Base-by-base conservation (phyloP, 1,140 invertebrate genomes). In the Maconellicoccus hirsutus region DNA sequence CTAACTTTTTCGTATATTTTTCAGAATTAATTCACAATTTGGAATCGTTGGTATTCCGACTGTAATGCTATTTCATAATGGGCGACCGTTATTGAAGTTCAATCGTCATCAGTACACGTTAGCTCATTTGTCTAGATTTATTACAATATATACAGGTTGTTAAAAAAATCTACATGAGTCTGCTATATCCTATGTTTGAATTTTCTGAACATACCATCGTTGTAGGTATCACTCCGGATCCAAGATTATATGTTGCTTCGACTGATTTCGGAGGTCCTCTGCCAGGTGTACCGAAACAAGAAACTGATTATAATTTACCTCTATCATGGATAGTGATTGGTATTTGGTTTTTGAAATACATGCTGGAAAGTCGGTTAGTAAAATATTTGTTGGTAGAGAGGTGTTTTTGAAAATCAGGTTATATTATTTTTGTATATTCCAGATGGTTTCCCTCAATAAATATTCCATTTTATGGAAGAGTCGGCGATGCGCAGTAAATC, bases 41-140 rank as follows among this genome's bases (percentile, higher is more conserved):
- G 94, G 94, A 21, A 91, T 96, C 73, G 88, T 95, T n/a, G 92
- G 92, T 21, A 89, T 97, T 25, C 94, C 94, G 42, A 95, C 93
- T 38, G 78, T 98, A 12, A 86, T 97, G 80, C 82, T 98, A 70
- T 93, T 97, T 76, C 94, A 98, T 77, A 96, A 96, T 81, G 92
- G 92, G 0, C 86, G 91, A 77, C 86, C 92, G 25, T 85, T 92
- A 27, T 88, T 88, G 0, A 91, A 92, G 80, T 95, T 90, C 74
- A 95, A 96, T 81, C 87, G 88, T 21, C 89, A 91, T 12, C 85
- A 89, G 69, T 90, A 92, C 74, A 90, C 85, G 19, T 82, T 94
- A 26, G 86, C 90, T 70, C 86, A 85, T 70, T 92, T 96, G 77
- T 84, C 87, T 7, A 86, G 85, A 73, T 98, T 96, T 79, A 84